A percentile compares a stretch with the other conserved stretches of the same genome.
phyloP scores from a whole-genome alignment of 2,113 vertebrate species.

The Rallus limicola region DNA sequence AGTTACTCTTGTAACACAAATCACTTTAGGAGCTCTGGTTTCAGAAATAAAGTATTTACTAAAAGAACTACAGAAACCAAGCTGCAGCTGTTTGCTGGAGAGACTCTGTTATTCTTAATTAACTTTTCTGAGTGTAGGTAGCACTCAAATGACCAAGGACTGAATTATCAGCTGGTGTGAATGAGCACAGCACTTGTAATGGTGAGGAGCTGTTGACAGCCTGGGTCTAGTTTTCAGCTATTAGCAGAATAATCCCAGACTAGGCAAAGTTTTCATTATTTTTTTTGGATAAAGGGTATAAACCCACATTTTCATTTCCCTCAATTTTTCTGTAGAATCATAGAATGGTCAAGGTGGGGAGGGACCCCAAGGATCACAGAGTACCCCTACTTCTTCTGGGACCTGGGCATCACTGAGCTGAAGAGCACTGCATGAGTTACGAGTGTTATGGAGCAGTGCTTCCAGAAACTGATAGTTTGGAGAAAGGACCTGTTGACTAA shows the following conservation, averaged over 20 bases:
- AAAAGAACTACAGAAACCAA: neutral
- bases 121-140: constrained; percentile 24
- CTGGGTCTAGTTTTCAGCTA: neutral
- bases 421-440: accelerated
- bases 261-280: neutral
- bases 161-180: neutral
- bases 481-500: neutral
- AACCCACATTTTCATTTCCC: neutral
- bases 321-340: neutral
- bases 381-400: neutral
- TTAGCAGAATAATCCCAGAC: neutral
- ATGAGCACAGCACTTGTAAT: neutral
- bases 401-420: neutral
- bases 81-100: neutral
- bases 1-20: constrained; percentile 29
- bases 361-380: no score
- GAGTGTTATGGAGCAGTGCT: accelerated
- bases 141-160: neutral
- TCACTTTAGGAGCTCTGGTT: constrained; percentile 50
- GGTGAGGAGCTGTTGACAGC: neutral
- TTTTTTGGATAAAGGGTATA: neutral
- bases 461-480: neutral
- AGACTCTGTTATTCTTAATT: constrained; percentile 54
- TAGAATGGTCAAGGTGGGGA: no score
- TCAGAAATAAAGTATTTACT: constrained; percentile 45